Conservation (phyloP, 1,140 invertebrate species). For the Ceratoteleas bidentatus region DNA sequence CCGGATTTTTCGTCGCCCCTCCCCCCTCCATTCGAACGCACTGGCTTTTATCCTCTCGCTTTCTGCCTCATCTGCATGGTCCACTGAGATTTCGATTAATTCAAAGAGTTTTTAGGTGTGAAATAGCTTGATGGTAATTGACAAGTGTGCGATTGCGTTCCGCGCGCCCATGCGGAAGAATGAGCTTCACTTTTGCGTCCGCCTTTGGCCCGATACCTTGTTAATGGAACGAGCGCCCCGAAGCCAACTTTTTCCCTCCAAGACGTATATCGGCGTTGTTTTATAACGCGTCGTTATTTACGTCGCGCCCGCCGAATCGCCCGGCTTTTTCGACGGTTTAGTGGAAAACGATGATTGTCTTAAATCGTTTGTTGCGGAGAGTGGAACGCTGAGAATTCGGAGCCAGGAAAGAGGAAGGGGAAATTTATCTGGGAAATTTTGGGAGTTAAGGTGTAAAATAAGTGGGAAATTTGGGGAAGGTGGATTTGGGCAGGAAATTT, state of each 20-base stretch:
- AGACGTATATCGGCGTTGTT: slow-evolving; percentile 13
- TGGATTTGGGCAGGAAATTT: too few relatives aligned
- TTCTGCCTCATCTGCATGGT: slow-evolving; percentile 57
- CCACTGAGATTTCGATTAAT: slow-evolving; percentile 64
- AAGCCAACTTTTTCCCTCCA: slow-evolving; percentile 26
- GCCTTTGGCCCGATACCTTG: slow-evolving; percentile 39
- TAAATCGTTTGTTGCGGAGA: too few relatives aligned
- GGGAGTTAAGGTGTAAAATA: too few relatives aligned
- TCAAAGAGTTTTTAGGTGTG: slow-evolving; percentile 61
- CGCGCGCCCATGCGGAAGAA: slow-evolving; percentile 51
- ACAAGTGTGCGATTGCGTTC: slow-evolving; percentile 61
- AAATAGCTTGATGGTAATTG: slow-evolving; percentile 65
- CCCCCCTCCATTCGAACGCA: background rate
- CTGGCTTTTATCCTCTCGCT: slow-evolving; percentile 1
- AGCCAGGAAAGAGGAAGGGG: too few relatives aligned
- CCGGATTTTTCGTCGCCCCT: slow-evolving; percentile 7
- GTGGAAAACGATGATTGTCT: too few relatives aligned
- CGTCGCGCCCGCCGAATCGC: background rate
- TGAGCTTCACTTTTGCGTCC: slow-evolving; percentile 53
- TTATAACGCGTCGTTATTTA: slow-evolving; percentile 27
- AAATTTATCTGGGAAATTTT: too few relatives aligned
- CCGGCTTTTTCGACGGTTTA: too few relatives aligned
- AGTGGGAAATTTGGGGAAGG: too few relatives aligned
- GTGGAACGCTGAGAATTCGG: too few relatives aligned
- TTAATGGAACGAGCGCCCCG: slow-evolving; percentile 34